Percentiles rank a stretch among this genome's conserved stretches.
phyloP scores from a whole-genome alignment of 1,140 invertebrate genomes.

The Drosophila equinoxialis region DNA sequence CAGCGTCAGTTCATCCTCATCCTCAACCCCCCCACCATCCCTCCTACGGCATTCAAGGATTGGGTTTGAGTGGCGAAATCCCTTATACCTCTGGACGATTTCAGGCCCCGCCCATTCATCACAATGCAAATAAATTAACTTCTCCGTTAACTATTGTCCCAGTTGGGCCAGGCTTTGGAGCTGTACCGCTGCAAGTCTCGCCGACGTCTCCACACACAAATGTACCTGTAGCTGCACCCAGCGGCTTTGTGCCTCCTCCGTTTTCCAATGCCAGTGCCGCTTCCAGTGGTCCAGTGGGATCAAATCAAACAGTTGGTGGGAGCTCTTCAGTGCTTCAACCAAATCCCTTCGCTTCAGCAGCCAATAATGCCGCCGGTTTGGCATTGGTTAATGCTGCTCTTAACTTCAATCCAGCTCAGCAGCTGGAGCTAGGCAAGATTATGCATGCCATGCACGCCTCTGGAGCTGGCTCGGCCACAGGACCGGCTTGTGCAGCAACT shows the following conservation, averaged over 20 bases:
- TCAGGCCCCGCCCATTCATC: constrained; percentile 67
- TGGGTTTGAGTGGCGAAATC: constrained; percentile 47
- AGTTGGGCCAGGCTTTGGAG: constrained; percentile 27
- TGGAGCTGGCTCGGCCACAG: constrained; percentile 1
- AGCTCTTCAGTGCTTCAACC: constrained; percentile 68
- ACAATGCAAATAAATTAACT: constrained; percentile 36
- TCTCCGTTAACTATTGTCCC: constrained; percentile 65
- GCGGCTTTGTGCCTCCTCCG: constrained; percentile 71
- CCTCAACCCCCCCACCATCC: constrained; percentile 24
- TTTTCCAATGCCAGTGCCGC: constrained; percentile 53
- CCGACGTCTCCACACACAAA: constrained; percentile 58
- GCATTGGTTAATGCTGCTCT: constrained; percentile 67
- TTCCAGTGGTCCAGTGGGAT: constrained; percentile 11
- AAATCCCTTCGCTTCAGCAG: constrained; percentile 66
- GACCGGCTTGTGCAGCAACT: constrained; percentile 8
- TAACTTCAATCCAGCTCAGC: constrained; percentile 58
- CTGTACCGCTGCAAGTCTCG: constrained; percentile 52
- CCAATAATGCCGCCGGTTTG: constrained; percentile 47
- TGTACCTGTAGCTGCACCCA: constrained; percentile 77
- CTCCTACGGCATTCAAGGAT: constrained; percentile 44
- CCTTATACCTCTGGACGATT: constrained; percentile 66
- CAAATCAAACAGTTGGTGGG: constrained; percentile 1
- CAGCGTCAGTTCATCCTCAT: constrained; percentile 26
- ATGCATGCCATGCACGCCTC: constrained; percentile 64
- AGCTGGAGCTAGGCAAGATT: constrained; percentile 70